Base-by-base conservation (phyloP, 2,797 vertebrate species). In the Poeciliopsis presidionis region DNA sequence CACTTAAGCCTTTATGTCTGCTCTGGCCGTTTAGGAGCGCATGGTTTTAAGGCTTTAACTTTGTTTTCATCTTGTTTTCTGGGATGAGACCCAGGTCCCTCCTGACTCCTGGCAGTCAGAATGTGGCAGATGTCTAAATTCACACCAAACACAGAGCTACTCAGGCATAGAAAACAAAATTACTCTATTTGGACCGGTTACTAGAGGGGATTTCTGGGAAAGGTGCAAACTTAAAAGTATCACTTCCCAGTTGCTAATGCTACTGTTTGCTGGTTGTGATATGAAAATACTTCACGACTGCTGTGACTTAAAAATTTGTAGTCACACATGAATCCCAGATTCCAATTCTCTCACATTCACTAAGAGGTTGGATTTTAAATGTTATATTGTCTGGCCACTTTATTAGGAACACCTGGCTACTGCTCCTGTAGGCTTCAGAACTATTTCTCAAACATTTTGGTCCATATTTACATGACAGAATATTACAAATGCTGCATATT, bases 31-130 rank as follows among this genome's bases (percentile, higher is more conserved):
- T 76, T 22, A 25, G 49, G 20, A 16, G 18, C 7, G 20, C 2
- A 12, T 47, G 16, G 46, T 7, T 39, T 33, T 39, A 25, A 36
- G 53, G 4, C 22, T 73, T 49, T 41, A 14, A 67, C 63, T 36
- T 73, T 25, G 70, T 72, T 47, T 47, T 46, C 0, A 47, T 47
- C 45, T 72, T 30, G 30, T 30, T 74, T 59, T 59, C 73, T 74
- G 73, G 73, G n/a, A 74, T 43, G 25, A 74, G 73, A 74, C 73
- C 53, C 73, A 74, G 39, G 73, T n/a, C 41, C 41, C 25, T 74
- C 14, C 39, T 4, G 51, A 57, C n/a, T 73, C 22, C 73, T 74
- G 73, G 73, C 73, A 74, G 39, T 30, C 51, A 25, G 36, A 43
- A 39, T 74, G 25, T n/a, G 39, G 25, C 39, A 74, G 73, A 74